Evolutionary conservation across 1,140 invertebrate species (phyloP).

Genomic region (Araneus ventricosus): DNA sequence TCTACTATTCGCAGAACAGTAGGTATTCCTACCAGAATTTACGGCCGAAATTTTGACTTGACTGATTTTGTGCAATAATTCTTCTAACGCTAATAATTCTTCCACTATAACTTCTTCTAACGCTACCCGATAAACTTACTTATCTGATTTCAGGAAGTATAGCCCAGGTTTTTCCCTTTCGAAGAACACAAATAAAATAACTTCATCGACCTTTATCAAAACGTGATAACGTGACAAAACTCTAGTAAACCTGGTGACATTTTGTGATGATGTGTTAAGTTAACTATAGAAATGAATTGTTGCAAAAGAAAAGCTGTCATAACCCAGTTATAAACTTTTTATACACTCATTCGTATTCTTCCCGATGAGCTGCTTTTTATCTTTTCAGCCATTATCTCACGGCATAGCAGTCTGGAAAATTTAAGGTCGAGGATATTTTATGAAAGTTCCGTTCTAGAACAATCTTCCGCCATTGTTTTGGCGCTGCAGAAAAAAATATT

Average conservation of each 20-base stretch:
- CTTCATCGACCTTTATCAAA: background rate
- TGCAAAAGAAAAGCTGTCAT: slow-evolving; percentile 12
- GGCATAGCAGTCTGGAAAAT: background rate
- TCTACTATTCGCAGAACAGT: too few species aligned
- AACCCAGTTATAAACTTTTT: slow-evolving; percentile 19
- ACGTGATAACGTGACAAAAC: slow-evolving; percentile 1
- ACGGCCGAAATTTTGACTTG: too few species aligned
- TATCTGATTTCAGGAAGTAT: too few species aligned
- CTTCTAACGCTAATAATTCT: too few species aligned
- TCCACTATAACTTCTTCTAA: too few species aligned
- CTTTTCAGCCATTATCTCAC: background rate
- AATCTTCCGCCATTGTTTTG: background rate
- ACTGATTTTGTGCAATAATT: too few species aligned
- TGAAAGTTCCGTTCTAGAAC: background rate
- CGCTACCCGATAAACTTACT: too few species aligned
- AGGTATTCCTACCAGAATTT: too few species aligned
- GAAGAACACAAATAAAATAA: background rate
- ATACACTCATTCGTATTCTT: background rate
- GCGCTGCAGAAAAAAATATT: background rate
- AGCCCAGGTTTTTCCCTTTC: background rate
- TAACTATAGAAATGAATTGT: background rate
- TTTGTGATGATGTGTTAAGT: background rate
- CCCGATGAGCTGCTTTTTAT: background rate
- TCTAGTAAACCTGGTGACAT: background rate
- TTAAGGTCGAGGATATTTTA: background rate